Base-by-base conservation (phyloP, 2,113 vertebrate species). In the Amphilophus citrinellus region DNA sequence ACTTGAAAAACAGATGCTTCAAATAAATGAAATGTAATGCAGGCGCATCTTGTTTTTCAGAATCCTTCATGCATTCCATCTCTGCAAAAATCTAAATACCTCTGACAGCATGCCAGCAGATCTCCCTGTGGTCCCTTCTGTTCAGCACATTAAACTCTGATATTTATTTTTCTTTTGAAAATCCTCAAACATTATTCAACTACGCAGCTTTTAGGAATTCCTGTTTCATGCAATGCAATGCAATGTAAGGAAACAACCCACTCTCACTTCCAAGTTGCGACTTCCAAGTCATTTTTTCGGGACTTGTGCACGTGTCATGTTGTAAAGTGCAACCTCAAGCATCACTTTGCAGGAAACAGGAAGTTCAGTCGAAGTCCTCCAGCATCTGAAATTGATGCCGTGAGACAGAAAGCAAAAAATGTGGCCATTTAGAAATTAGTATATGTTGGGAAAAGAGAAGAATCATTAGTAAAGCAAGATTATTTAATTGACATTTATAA, bases 401-500 rank as follows among this genome's bases (percentile, higher is more conserved):
- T 53, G 24, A 50, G 15, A 71, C 44, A 71, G 30, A 24, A 53
- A 15, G 50, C 24, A 50, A 53, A 30, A 20, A 44, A 44, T 4
- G 15, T 30, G 66, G 11, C 42, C 66, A 71, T 10, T 20, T 53
- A 17, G 66, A n/a, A 32, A 53, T 73, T 27, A 53, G 44, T 53
- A 73, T 14, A 53, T 50, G 5, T 32, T 71, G 42, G 1, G 30
- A 14, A 5, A 47, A 47, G 11, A 58, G 37, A 30, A 87, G 82
- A 78, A 76, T 50, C 71, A 27, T 89, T 61, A 83, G 77, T 42
- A 85, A 84, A 86, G 83, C 85, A 53, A 59, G 58, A 76, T 81
- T 87, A 81, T 91, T 94, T 91, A 92, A 90, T 87, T 92, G 87
- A 94, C 68, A 87, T 95, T 87, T 91, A 93, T 95, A 93, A 95